phyloP scores from a whole-genome alignment of 1,140 invertebrate species.

The Calliphora vicina region DNA sequence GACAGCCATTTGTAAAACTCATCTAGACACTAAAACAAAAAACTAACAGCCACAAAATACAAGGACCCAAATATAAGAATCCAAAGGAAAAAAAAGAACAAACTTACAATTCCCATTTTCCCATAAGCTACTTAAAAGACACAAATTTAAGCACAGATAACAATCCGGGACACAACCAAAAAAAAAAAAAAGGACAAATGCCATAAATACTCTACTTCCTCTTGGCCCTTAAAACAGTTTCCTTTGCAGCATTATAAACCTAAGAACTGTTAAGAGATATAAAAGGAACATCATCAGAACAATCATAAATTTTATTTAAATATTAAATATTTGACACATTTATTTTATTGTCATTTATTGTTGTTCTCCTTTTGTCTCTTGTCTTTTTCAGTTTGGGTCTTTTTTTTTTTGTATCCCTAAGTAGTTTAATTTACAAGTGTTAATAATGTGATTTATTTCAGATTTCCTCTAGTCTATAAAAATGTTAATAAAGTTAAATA shows the following conservation, averaged over 20 bases:
- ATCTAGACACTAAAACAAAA: too few relatives aligned
- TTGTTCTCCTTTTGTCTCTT: not conserved
- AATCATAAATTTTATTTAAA: not conserved
- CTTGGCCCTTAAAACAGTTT: not conserved
- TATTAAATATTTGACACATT: not conserved
- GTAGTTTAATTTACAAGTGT: not conserved
- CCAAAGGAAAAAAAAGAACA: not conserved
- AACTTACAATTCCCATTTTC: not conserved
- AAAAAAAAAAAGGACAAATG: not conserved
- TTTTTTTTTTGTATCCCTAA: not conserved
- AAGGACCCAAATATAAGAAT: not conserved
- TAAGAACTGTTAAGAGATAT: not conserved
- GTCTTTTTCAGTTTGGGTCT: not conserved
- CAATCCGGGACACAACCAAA: not conserved
- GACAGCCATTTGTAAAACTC: not conserved
- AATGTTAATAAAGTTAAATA: not conserved
- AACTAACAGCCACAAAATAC: too few relatives aligned
- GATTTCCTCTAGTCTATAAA: not conserved
- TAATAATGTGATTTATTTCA: not conserved
- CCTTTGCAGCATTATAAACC: not conserved
- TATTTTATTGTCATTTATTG: not conserved
- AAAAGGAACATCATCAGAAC: not conserved
- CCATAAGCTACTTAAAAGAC: constrained; percentile 10
- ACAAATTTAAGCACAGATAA: constrained; percentile 13
- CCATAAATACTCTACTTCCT: not conserved